Evolutionary conservation across 2,797 vertebrate genomes (phyloP).

Genomic region (Okamejei kenojei): DNA sequence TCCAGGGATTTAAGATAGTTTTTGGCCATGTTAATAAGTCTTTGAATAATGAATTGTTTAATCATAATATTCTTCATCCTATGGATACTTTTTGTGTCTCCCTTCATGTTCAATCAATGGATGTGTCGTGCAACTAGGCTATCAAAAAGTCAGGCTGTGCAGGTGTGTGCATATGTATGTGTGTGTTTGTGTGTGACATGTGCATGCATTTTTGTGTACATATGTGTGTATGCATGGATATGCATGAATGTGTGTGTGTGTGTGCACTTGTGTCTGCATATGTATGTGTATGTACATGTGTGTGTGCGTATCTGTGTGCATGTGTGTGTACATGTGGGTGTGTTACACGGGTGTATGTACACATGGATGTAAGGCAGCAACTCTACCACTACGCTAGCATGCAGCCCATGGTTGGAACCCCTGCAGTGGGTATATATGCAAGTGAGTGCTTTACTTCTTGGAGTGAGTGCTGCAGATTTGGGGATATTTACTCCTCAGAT

Average conservation of each 20-base stretch:
- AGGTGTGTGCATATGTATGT: not conserved
- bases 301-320: not conserved
- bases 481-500: no score
- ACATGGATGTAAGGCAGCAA: no score
- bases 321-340: not conserved
- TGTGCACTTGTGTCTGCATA: not conserved
- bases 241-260: not conserved
- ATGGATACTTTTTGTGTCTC: not conserved
- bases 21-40: no score
- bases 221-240: not conserved
- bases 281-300: not conserved
- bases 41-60: not conserved
- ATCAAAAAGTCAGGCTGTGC: not conserved
- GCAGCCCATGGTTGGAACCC: no score
- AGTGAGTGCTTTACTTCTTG: no score
- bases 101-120: not conserved
- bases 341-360: no score
- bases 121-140: not conserved
- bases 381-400: no score
- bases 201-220: not conserved
- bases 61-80: not conserved
- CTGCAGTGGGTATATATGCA: no score
- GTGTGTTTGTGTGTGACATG: not conserved
- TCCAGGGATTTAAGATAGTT: not conserved
- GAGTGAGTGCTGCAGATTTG: no score